Conservation (phyloP, 2,888 invertebrate species). For the Tridacna gigas region DNA sequence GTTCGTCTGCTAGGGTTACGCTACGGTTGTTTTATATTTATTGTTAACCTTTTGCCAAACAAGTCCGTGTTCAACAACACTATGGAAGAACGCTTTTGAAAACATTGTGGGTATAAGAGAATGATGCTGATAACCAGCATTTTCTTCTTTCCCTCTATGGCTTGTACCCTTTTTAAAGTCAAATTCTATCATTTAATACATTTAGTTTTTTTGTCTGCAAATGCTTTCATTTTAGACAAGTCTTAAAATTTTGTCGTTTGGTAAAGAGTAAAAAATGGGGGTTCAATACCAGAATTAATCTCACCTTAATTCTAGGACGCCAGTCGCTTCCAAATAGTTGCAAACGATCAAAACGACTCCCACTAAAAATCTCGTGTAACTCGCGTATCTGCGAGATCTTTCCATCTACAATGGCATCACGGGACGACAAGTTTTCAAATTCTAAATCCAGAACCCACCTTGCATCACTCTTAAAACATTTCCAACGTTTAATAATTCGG, state of each 20-base stretch:
- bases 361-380: conserved; percentile 8
- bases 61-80: too few relatives aligned
- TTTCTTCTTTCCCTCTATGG: not conserved
- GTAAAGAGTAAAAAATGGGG: too few relatives aligned
- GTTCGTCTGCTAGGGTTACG: too few relatives aligned
- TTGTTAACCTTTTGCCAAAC: too few relatives aligned
- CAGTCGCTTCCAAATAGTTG: not conserved
- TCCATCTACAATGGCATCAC: conserved; percentile 15
- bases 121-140: too few relatives aligned
- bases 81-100: too few relatives aligned
- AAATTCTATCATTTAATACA: too few relatives aligned
- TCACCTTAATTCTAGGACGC: conserved; percentile 7
- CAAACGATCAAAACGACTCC: conserved; percentile 21
- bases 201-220: too few relatives aligned
- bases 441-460: not conserved
- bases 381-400: conserved; percentile 13
- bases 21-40: too few relatives aligned
- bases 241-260: too few relatives aligned
- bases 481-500: not conserved
- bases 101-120: too few relatives aligned
- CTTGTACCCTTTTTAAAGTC: not conserved
- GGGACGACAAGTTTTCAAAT: not conserved
- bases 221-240: too few relatives aligned
- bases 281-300: not conserved
- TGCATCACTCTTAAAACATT: conserved; percentile 10